Evolutionary conservation across 1,140 invertebrate genomes (phyloP), one percentile per base, ranked within the genome.

Genomic region (Theocolax elegans): DNA sequence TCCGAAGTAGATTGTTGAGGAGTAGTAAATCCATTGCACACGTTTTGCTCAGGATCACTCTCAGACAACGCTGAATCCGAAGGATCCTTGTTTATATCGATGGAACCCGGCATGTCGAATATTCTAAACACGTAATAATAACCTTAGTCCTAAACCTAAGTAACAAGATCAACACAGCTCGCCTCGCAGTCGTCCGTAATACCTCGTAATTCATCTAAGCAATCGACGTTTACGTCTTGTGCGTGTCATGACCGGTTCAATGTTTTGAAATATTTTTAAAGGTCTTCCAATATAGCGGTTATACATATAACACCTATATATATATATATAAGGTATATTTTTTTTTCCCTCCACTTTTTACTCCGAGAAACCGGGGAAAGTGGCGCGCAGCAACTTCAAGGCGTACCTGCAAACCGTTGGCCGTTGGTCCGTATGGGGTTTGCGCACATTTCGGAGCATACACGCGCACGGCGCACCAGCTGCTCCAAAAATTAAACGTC

Each of bases 1-100:
- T 72, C 65, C 10, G 74, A 78, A 38, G 58, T 42, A 10, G 70
- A 62, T 53, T 82, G 79, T 35, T 76, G 74, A 0, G 84, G 83
- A 8, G 83, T 85, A 12, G 65, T 74, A 12, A 76, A 67, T 17
- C 77, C 79, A 62, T 74, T 69, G 60, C 74, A 48, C 23, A 68
- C 54, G n/a, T 68, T 63, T 44, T 74, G 70, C 51, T 76, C 74
- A 35, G 15, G 67, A 35, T 76, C 76, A 13, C 53, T 72, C 40
- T 80, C 76, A 71, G 77, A 76, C 77, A 13, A 23, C 27, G 23
- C 48, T 53, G 58, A 63, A 62, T 63, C 23, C 15, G 31, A 29
- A 0, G 48, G 21, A 35, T 62, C 66, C 35, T 68, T 60, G 29
- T 17, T 8, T 1, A 40, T 46, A 15, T 12, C 60, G 9, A 44